Percentiles rank a stretch among this genome's conserved stretches.
Evolutionary conservation across 2,888 invertebrate species (phyloP).

Genomic region (Tribolium freemani): DNA sequence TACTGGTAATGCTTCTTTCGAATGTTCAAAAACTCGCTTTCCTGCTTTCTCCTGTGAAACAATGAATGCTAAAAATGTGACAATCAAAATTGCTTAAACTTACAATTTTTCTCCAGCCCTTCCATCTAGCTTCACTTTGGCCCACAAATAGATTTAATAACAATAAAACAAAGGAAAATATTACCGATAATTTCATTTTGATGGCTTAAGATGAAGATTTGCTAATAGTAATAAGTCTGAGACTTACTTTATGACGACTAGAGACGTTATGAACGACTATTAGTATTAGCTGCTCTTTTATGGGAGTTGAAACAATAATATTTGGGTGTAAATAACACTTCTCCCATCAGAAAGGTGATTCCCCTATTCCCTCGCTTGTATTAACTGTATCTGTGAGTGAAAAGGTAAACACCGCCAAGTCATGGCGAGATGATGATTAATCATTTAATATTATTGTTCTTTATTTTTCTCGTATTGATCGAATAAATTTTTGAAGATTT

Average conservation of each 20-base stretch:
- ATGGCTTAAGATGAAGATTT: background rate
- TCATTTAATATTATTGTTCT: too few species aligned
- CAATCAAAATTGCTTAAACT: slow-evolving; percentile 40
- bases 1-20: slow-evolving; percentile 52
- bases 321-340: too few species aligned
- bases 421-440: too few species aligned
- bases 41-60: slow-evolving; percentile 47
- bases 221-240: background rate
- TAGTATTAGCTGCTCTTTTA: too few species aligned
- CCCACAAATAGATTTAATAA: background rate
- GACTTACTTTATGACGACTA: too few species aligned
- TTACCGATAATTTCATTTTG: slow-evolving; percentile 16
- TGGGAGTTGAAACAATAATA: too few species aligned
- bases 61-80: background rate
- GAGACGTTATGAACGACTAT: too few species aligned
- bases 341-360: too few species aligned
- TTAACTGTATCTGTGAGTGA: too few species aligned
- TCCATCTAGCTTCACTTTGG: slow-evolving; percentile 54
- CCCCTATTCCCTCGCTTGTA: too few species aligned
- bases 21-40: slow-evolving; percentile 47
- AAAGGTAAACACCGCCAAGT: too few species aligned
- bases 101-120: slow-evolving; percentile 57
- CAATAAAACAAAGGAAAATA: background rate
- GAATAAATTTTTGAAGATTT: background rate
- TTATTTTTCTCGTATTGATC: background rate